These are phyloP conservation scores for Stenolophus ochropezus DNA, from an alignment of 2,888 invertebrate species.

Conservation along the genomic window DNA sequence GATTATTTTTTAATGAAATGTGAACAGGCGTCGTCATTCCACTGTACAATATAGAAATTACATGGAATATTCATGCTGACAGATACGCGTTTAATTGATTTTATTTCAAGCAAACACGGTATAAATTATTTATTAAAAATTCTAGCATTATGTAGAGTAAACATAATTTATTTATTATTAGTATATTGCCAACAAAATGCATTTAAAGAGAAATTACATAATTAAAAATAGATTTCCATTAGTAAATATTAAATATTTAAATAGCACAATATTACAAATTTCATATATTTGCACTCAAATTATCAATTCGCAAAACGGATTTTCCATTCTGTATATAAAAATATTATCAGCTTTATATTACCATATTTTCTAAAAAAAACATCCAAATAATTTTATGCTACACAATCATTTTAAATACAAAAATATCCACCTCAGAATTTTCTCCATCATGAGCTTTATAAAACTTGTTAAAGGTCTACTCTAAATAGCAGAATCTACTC, in stretches of 20 bases:
- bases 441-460: too few species aligned
- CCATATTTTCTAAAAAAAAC: too few species aligned
- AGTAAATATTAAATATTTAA: conserved; percentile 28
- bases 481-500: too few species aligned
- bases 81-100: conserved; percentile 41
- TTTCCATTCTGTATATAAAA: not conserved
- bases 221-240: conserved; percentile 39
- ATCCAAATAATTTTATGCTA: too few species aligned
- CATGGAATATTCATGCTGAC: conserved; percentile 12
- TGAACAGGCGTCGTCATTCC: not conserved
- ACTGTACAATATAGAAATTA: not conserved
- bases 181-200: conserved; percentile 28
- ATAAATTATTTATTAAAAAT: conserved; percentile 39
- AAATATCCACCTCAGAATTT: too few species aligned
- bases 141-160: not conserved
- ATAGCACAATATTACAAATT: conserved; percentile 20
- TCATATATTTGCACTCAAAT: conserved; percentile 14
- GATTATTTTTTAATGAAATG: conserved; percentile 46
- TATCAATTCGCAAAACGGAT: not conserved
- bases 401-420: too few species aligned
- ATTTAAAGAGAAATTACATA: conserved; percentile 27
- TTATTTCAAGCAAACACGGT: conserved; percentile 39
- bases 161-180: conserved; percentile 24
- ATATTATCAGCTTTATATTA: too few species aligned
- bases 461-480: too few species aligned